Percentiles rank a stretch among this genome's conserved stretches.
phyloP scores from a whole-genome alignment of 1,140 invertebrate genomes.

The Drosophila persimilis region DNA sequence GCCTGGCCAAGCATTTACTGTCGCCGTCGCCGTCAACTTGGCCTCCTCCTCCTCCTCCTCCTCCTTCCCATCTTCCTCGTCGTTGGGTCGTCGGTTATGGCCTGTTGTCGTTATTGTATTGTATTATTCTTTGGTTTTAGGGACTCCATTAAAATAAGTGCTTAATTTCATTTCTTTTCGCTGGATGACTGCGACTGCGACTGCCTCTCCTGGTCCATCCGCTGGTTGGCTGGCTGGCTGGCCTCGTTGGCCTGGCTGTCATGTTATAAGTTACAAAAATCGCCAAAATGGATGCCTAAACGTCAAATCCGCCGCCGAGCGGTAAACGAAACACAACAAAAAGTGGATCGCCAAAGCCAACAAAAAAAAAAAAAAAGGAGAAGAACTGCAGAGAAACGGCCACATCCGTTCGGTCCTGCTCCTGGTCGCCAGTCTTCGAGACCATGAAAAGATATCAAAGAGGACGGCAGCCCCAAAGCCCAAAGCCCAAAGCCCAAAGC shows the following conservation, averaged over 20 bases:
- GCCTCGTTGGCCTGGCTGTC: slow-evolving; percentile 45
- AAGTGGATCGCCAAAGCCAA: slow-evolving; percentile 20
- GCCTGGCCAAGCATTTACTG: slow-evolving; percentile 38
- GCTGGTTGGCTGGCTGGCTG: slow-evolving; percentile 34
- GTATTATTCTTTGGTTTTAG: slow-evolving; percentile 43
- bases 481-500: neutral
- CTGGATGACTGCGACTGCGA: slow-evolving; percentile 4
- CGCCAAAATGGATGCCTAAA: slow-evolving; percentile 63
- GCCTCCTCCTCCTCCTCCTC: slow-evolving; percentile 3
- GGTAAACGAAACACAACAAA: slow-evolving; percentile 20
- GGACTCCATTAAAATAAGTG: slow-evolving; percentile 75
- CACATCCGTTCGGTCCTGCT: slow-evolving; percentile 48
- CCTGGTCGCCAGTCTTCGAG: slow-evolving; percentile 2
- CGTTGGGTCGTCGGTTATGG: slow-evolving; percentile 1
- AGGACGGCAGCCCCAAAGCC: neutral
- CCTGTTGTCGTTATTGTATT: slow-evolving; percentile 24
- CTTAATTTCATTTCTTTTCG: slow-evolving; percentile 64
- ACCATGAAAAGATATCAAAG: slow-evolving; percentile 43
- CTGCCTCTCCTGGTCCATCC: slow-evolving; percentile 17
- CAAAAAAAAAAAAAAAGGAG: neutral
- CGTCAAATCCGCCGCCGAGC: slow-evolving; percentile 44
- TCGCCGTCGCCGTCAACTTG: slow-evolving; percentile 13
- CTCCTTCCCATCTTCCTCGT: slow-evolving; percentile 6
- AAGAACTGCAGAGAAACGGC: slow-evolving; percentile 5
- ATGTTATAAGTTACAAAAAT: slow-evolving; percentile 67